Base-by-base conservation (phyloP, 2,888 invertebrate species). In the Drosophila nr. fundita region DNA sequence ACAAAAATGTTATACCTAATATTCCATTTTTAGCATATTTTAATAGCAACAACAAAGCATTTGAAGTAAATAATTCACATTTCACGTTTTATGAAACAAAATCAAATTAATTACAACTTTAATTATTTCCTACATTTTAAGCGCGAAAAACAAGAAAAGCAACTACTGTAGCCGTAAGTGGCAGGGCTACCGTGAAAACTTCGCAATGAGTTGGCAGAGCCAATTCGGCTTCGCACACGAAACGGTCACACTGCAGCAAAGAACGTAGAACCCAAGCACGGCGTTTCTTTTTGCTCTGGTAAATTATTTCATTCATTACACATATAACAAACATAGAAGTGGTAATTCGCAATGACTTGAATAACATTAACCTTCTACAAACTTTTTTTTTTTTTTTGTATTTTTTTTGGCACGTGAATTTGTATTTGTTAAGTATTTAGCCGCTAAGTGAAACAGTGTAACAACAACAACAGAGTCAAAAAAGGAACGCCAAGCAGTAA, bases 381-480 rank as follows among this genome's bases (percentile, higher is more conserved):
- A n/a, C 32, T 59, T 80, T 63, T 75, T 68, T 63, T 75, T 79
- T 85, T 87, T 73, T 87, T 87, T 69, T 74, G 45, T 50, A 58
- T 70, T 89, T 84, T 85, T 85, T 90, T 85, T 84, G 50, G 80
- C 86, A 86, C 87, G 85, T 86, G 89, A 85, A 78, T 68, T 24
- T 76, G 52, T 89, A 73, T 82, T 68, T 71, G 18, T 86, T 84
- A 89, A 87, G 75, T 65, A 59, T 76, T 54, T 76, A 84, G 72
- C 75, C 49, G 64, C 64, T 72, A 89, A 88, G 90, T 85, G 86
- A 89, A 76, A 61, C 42, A 71, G 67, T 65, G 68, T 67, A 59
- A 52, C 58, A 58, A 62, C 79, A 71, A 80, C 75, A 62, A 54
- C 73, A 40, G 72, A 30, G 18, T 24, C 52, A 49, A 53, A 49